Evolutionary conservation across 2,113 vertebrate genomes (phyloP), one percentile per base, ranked within the genome.

Genomic region (Leucoraja erinaceus): DNA sequence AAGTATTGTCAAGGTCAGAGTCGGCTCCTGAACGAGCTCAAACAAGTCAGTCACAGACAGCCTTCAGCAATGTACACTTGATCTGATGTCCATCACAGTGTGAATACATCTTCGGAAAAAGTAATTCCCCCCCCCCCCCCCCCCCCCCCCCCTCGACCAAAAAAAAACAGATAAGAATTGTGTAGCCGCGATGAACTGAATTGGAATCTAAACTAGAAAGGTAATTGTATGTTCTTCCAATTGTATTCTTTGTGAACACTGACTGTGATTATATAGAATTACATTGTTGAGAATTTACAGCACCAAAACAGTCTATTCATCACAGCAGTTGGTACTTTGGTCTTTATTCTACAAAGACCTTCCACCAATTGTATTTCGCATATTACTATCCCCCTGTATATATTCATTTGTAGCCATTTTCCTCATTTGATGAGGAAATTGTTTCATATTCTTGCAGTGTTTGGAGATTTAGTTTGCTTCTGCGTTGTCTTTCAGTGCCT

Each of bases 181-280:
- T 72, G 70, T 20, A 72, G 70, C 16, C 22, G 70, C 5, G 22
- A 72, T 20, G 33, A 79, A 47, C 16, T 79, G 77, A 5, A 33
- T 16, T 38, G 33, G 77, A 79, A 38, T 79, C 2, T 16, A 79
- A 38, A 4, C 14, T 20, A 18, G 77, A 47, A 18, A 79, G 77
- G 77, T 47, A 38, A 47, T 8, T 79, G 5, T 16, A 20, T 79
- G 3, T 79, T 79, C 2, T 16, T 47, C 18, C 16, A 47, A 79
- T 79, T 79, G 28, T 75, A 5, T 79, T 47, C 77, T 47, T 5
- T 47, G 77, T 79, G 33, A 79, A 20, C n/a, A 77, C 76, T 33
- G 76, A 86, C 8, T n/a, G 54, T 61, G 54, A 86, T 61, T 86
- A n/a, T 16, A n/a, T 61, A 61, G 81, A 86, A 86, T 86, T 86